A percentile compares a stretch with the other conserved stretches of the same genome.
Evolutionary conservation across 2,113 vertebrate species (phyloP).

Genomic region (Otocyon megalotis): DNA sequence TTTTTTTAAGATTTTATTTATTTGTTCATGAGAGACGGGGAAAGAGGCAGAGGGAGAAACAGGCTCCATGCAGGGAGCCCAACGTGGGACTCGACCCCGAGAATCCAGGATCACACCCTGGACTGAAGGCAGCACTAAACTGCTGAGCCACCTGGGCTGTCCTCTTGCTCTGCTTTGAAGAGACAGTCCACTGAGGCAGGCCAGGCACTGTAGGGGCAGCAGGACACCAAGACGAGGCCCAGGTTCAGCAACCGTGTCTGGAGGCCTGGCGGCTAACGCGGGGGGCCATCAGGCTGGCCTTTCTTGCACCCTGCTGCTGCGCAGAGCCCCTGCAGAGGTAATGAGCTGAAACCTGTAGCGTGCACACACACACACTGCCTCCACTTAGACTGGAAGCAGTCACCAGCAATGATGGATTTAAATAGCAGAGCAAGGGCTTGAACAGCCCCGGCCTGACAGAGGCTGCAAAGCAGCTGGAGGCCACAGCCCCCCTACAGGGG

Average conservation of each 20-base stretch:
- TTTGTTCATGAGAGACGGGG: no score
- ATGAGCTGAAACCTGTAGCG: constrained; percentile 55
- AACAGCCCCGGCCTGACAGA: constrained; percentile 7
- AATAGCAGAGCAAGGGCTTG: constrained; percentile 58
- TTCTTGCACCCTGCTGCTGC: not conserved
- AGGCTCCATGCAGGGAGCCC: no score
- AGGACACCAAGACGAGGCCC: not conserved
- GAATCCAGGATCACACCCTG: no score
- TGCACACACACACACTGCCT: not conserved
- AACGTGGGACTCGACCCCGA: no score
- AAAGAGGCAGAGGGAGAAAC: no score
- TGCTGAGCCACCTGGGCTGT: no score
- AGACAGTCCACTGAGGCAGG: not conserved
- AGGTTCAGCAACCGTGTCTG: not conserved
- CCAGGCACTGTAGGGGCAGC: not conserved
- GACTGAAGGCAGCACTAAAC: no score
- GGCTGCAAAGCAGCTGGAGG: constrained; percentile 48
- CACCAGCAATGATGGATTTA: constrained; percentile 52
- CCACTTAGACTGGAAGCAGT: constrained; percentile 42
- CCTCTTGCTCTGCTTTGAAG: not conserved
- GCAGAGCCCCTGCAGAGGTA: not conserved
- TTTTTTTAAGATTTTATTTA: not conserved
- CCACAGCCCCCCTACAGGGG: not conserved
- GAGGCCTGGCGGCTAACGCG: not conserved
- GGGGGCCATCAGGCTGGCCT: not conserved